These are phyloP conservation scores for Hystrix brachyura DNA, from an alignment of 2,113 vertebrate species.

Conservation along the genomic window DNA sequence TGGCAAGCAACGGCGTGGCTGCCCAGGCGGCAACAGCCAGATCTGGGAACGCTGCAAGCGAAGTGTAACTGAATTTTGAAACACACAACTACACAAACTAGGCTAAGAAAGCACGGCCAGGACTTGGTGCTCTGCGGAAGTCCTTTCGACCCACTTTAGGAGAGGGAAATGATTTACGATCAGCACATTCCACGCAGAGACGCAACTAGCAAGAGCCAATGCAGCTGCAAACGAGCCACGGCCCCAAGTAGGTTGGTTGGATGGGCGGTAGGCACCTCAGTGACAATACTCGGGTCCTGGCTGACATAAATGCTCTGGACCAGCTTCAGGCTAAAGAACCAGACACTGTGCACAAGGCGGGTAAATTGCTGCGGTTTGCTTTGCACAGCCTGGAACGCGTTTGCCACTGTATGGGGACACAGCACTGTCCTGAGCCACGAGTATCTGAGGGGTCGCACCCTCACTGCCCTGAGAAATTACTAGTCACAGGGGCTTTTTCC, in stretches of 20 bases:
- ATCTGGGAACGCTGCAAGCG: neutral
- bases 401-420: rapidly evolving
- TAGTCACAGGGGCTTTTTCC: neutral
- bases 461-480: neutral
- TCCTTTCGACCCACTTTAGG: neutral
- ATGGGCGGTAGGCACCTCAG: neutral
- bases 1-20: neutral
- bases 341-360: rapidly evolving
- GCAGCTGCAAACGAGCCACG: neutral
- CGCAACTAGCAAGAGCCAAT: neutral
- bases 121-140: neutral
- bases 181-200: neutral
- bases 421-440: rapidly evolving
- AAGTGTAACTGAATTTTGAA: conserved; percentile 47
- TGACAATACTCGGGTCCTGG: rapidly evolving
- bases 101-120: neutral
- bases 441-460: neutral
- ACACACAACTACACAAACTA: neutral
- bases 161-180: neutral
- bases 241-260: neutral
- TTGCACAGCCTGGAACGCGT: neutral
- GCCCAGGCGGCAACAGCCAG: neutral
- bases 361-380: too few relatives aligned
- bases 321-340: neutral
- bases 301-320: neutral